Base-by-base conservation (phyloP, 1,140 invertebrate species). In the Anadara kagoshimensis region DNA sequence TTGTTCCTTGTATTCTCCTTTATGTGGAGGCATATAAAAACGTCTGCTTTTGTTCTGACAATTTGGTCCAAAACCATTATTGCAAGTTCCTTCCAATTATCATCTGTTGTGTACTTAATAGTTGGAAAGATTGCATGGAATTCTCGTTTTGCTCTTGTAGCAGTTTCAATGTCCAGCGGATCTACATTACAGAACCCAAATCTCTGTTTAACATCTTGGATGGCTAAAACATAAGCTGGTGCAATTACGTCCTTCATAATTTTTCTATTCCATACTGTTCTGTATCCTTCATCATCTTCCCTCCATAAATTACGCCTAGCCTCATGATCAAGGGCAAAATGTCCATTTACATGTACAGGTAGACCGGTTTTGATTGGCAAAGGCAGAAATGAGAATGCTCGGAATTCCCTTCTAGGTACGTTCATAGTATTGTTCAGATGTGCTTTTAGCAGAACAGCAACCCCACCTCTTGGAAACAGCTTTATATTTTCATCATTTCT, bases 281-380 rank as follows among this genome's bases (percentile, higher is more conserved):
- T 11, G 14, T 22, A 66, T 26, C n/a, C 36, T 10, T 66, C 53
- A n/a, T 66, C 41, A 22, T 56, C 53, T 0, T 54, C 64, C 14
- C 18, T 22, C 64, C 64, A 66, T 22, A 66, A 26, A 45, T 66
- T 66, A 43, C 64, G 16, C 20, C 64, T 66, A 0, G 64, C 29
- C 36, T 66, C 51, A n/a, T 66, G 51, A 29, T 66, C 53, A 8
- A 66, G 29, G 3, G 64, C 51, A 82, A 89, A 89, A 61, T 86
- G 80, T 0, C 85, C 87, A 79, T 89, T 87, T 10, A 88, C 78
- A 64, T 89, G 81, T 10, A 86, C 77, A 20, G 86, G 86, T 8
- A 88, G 63, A 16, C 78, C 78, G 14, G 85, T 85, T n/a, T 70
- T 51, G 8, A 83, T 58, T 24, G 86, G 85, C 0, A 87, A 73